Conservation (phyloP, 2,888 invertebrate genomes). For the Caradrina clavipalpis region DNA sequence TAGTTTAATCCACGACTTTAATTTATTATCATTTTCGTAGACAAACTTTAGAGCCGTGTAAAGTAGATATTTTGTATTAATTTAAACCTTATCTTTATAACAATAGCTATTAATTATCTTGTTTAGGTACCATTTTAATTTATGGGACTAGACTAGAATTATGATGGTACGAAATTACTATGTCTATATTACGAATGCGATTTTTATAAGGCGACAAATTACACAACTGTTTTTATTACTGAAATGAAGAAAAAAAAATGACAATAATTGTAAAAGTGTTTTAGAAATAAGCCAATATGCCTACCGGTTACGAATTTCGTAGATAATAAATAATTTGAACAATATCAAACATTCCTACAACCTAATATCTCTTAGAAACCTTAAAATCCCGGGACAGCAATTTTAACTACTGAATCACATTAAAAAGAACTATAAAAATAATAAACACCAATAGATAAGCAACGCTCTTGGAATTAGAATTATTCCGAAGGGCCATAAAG, state of each 20-base stretch:
- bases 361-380: neutral
- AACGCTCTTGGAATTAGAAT: constrained; percentile 42
- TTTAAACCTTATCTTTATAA: constrained; percentile 11
- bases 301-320: neutral
- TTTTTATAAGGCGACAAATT: too few relatives aligned
- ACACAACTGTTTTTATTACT: too few relatives aligned
- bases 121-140: constrained; percentile 18
- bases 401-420: constrained; percentile 9
- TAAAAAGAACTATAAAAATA: constrained; percentile 20
- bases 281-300: neutral
- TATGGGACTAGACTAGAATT: constrained; percentile 1
- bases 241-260: too few relatives aligned
- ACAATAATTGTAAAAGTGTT: neutral
- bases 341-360: neutral
- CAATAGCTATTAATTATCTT: constrained; percentile 25
- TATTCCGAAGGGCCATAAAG: constrained; percentile 25
- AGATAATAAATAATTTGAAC: neutral
- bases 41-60: constrained; percentile 9
- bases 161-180: too few relatives aligned
- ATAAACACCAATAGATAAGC: constrained; percentile 48
- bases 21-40: constrained; percentile 37
- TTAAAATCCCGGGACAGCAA: neutral
- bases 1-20: constrained; percentile 29
- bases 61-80: constrained; percentile 33
- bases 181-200: too few relatives aligned